A percentile compares a stretch with the other conserved stretches of the same genome.
These are phyloP conservation scores for Physeter macrocephalus DNA, from an alignment of 2,113 vertebrate species.

Conservation along the genomic window DNA sequence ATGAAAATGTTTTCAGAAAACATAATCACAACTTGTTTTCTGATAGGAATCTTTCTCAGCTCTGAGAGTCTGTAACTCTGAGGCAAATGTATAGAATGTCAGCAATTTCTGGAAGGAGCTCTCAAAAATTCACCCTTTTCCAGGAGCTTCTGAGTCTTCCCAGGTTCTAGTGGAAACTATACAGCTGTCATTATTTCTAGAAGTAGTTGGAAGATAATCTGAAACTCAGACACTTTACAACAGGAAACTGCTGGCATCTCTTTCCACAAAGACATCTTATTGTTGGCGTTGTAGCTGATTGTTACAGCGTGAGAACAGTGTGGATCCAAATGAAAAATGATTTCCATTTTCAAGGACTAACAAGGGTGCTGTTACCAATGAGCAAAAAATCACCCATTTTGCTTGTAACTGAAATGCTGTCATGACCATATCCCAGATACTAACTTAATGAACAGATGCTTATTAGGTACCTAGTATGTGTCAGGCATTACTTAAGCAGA, in stretches of 20 bases:
- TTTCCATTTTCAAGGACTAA: not conserved
- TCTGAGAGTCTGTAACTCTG: not conserved
- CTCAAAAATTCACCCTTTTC: not conserved
- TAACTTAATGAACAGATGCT: not conserved
- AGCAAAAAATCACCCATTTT: not conserved
- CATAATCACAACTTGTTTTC: not conserved
- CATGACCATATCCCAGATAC: not conserved
- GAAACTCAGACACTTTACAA: not conserved
- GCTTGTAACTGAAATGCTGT: not conserved
- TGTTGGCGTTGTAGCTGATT: not conserved
- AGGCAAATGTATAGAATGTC: not conserved
- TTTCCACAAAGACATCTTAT: not conserved
- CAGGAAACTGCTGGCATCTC: not conserved
- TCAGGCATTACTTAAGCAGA: not conserved
- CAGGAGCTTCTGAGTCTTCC: not conserved
- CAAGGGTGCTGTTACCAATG: not conserved
- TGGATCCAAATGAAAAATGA: not conserved
- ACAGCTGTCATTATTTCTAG: not conserved
- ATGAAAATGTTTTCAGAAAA: not conserved
- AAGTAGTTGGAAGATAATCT: not conserved
- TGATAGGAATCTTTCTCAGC: not conserved
- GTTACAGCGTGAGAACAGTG: not conserved
- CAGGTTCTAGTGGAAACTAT: not conserved
- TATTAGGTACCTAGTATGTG: accelerated
- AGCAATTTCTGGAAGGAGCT: not conserved